Base-by-base conservation (phyloP, 1,140 invertebrate species). In the Hormaphis cornu region DNA sequence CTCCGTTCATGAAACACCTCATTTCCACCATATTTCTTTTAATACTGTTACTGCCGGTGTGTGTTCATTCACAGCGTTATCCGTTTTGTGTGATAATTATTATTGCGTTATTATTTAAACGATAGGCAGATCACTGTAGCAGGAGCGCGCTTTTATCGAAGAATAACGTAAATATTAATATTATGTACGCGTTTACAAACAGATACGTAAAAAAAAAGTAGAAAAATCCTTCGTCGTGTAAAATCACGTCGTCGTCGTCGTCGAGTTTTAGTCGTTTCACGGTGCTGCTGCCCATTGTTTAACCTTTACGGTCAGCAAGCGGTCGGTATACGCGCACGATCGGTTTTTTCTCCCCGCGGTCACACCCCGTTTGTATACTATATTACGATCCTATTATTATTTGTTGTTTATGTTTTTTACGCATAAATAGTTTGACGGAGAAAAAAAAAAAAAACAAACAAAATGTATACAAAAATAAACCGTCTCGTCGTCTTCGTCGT, bases 261-360 rank as follows among this genome's bases (percentile, higher is more conserved):
- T 53, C 22, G 50, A n/a, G 5, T 1, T 26, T 18, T 42, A 14
- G 44, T 66, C 28, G 28, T 66, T 66, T 66, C 61, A 66, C 42
- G 61, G 61, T 66, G 28, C 30, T 66, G 28, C 30, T 16, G 24
- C 40, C 40, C 61, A 50, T 66, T 66, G 61, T 66, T 66, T 66
- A 66, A 66, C 61, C 61, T 66, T 48, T 50, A 66, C 61, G 42
- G 42, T 46, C 42, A n/a, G n/a, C n/a, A n/a, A n/a, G 42, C 61
- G 61, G 44, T 33, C 44, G 20, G 22, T 48, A 9, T 58, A 58
- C 22, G n/a, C 42, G 42, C 18, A 50, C 50, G 50, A 66, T 66
- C 61, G 61, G 50, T 66, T 66, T 35, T 30, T 22, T 33, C 33
- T 46, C 37, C 58, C 22, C 42, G 52, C 24, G 22, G 24, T 63